These are phyloP conservation scores for Nomada ferruginata DNA, from an alignment of 2,888 invertebrate species.

Conservation along the genomic window DNA sequence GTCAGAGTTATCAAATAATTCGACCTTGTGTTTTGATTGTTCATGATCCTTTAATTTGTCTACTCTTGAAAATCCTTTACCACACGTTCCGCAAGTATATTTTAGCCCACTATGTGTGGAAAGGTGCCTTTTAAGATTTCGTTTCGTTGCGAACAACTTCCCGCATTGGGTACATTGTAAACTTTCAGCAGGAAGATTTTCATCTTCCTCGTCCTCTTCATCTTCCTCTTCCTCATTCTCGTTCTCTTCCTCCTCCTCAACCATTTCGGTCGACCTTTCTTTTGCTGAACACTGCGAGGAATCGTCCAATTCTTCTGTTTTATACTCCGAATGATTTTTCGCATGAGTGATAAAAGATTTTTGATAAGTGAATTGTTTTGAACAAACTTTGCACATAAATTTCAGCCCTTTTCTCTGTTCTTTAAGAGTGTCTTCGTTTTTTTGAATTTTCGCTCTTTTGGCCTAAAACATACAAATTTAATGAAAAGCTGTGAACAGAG, in stretches of 20 bases:
- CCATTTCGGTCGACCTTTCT: slow-evolving; percentile 45
- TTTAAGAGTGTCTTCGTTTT: slow-evolving; percentile 37
- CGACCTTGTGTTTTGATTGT: slow-evolving; percentile 78
- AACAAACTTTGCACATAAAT: slow-evolving; percentile 77
- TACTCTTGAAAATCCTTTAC: slow-evolving; percentile 79
- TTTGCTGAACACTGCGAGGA: slow-evolving; percentile 34
- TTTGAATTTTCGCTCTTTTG: slow-evolving; percentile 45
- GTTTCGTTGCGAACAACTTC: slow-evolving; percentile 79
- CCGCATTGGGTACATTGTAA: slow-evolving; percentile 80
- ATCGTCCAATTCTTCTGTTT: slow-evolving; percentile 48
- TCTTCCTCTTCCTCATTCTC: slow-evolving; percentile 68
- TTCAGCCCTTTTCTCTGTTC: slow-evolving; percentile 69
- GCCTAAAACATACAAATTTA: slow-evolving; percentile 30
- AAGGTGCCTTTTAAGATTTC: slow-evolving; percentile 80
- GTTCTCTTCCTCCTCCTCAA: slow-evolving; percentile 63
- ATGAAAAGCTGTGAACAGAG: background rate
- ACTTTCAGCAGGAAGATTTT: slow-evolving; percentile 74
- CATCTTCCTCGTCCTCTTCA: slow-evolving; percentile 66
- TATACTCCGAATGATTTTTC: slow-evolving; percentile 75
- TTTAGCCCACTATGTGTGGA: slow-evolving; percentile 80
- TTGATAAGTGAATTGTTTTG: slow-evolving; percentile 78
- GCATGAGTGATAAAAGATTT: slow-evolving; percentile 78
- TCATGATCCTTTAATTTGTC: slow-evolving; percentile 81
- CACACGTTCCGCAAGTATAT: slow-evolving; percentile 77
- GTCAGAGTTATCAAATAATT: slow-evolving; percentile 76